A percentile compares a stretch with the other conserved stretches of the same genome.
phyloP scores from a whole-genome alignment of 2,797 vertebrate genomes.

The Pseudochaenichthys georgianus region DNA sequence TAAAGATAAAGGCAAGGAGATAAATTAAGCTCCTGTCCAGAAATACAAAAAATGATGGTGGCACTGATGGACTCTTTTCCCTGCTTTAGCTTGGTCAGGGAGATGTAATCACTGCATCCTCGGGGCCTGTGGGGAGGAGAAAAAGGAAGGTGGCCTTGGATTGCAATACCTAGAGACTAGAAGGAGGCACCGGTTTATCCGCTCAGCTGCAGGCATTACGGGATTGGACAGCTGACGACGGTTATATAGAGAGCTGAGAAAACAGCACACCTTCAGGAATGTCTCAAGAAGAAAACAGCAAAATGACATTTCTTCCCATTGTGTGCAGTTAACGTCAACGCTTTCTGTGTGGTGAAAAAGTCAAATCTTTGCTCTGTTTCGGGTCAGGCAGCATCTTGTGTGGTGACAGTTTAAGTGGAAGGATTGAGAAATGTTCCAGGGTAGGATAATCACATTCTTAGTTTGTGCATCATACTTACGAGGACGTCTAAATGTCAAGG shows the following conservation, averaged over 20 bases:
- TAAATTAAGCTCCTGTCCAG: conserved; percentile 28
- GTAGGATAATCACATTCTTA: conserved; percentile 28
- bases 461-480: conserved; percentile 34
- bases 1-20: conserved; percentile 39
- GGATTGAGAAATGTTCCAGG: conserved; percentile 17
- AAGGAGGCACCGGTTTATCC: conserved; percentile 68
- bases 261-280: conserved; percentile 54
- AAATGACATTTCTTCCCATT: conserved; percentile 55
- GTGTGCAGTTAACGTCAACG: conserved; percentile 34
- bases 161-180: conserved; percentile 71
- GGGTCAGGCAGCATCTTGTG: not conserved
- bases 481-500: conserved; percentile 52
- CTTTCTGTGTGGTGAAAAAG: conserved; percentile 33
- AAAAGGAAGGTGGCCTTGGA: conserved; percentile 66
- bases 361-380: conserved; percentile 12
- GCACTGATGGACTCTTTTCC: conserved; percentile 40
- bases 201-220: conserved; percentile 64
- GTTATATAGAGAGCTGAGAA: conserved; percentile 64
- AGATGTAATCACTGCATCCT: conserved; percentile 78
- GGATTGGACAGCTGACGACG: conserved; percentile 70
- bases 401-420: conserved; percentile 5
- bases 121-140: conserved; percentile 47
- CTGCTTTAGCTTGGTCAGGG: conserved; percentile 55
- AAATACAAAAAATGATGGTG: conserved; percentile 39
- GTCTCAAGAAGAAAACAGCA: conserved; percentile 52